Base-by-base conservation (phyloP, 2,797 vertebrate species). In the Neostethus bicornis region DNA sequence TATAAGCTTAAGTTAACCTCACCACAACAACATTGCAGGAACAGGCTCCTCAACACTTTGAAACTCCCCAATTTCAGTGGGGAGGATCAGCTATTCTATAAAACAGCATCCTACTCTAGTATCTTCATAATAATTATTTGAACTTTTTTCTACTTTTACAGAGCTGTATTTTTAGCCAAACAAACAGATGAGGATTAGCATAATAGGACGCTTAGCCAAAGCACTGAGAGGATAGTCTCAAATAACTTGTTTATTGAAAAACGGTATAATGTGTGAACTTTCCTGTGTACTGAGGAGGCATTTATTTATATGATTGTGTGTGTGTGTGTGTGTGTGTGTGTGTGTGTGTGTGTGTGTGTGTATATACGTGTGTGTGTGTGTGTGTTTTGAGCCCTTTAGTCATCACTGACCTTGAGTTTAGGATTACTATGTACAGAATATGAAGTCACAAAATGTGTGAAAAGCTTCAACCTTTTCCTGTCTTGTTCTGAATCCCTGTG, bases 251-350 rank as follows among this genome's bases (percentile, higher is more conserved):
- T 81, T 73, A 71, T 23, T 54, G 48, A 58, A 65, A 39, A 55
- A 67, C 58, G 64, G 46, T 23, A 73, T 66, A 73, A 77, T 19
- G 32, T 53, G 61, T 37, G 77, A 77, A 70, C 66, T 41, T 64
- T 43, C 65, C 47, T 41, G 53, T 17, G 35, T 29, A 41, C 41
- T 43, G 20, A 56, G 29, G 29, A 48, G 35, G 51, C n/a, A n/a
- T n/a, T n/a, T n/a, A n/a, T n/a, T n/a, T n/a, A n/a, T n/a, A n/a
- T n/a, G n/a, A n/a, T n/a, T n/a, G n/a, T n/a, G n/a, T n/a, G n/a
- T n/a, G n/a, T n/a, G n/a, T n/a, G n/a, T n/a, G n/a, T n/a, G n/a
- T n/a, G n/a, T n/a, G n/a, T n/a, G n/a, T n/a, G n/a, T n/a, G n/a
- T n/a, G n/a, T n/a, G n/a, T n/a, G n/a, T n/a, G n/a, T n/a, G n/a